Conservation (phyloP, 2,888 invertebrate genomes). For the Plebejus melissa region DNA sequence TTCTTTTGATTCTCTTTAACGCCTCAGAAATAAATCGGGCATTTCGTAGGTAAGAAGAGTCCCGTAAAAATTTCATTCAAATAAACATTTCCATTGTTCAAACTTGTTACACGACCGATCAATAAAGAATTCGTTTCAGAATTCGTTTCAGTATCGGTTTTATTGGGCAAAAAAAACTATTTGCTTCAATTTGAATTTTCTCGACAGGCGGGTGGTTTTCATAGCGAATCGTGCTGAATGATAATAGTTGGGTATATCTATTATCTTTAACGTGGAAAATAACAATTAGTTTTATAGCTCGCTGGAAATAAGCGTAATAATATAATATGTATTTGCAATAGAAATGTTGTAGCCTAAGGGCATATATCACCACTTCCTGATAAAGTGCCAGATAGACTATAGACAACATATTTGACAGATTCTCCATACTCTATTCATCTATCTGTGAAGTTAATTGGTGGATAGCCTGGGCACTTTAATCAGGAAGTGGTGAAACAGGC, state of each 20-base stretch:
- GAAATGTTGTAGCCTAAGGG: no score
- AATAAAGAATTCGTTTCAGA: background rate
- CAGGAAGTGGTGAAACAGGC: no score
- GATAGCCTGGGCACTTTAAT: no score
- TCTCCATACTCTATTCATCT: no score
- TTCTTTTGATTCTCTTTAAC: no score
- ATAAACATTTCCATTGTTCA: background rate
- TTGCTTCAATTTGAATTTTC: background rate
- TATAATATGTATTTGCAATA: background rate
- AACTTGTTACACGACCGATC: background rate
- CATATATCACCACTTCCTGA: no score
- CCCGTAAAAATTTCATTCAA: background rate
- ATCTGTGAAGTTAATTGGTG: no score
- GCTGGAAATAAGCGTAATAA: background rate
- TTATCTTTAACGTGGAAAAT: background rate
- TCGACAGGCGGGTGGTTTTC: background rate
- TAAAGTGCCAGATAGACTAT: no score
- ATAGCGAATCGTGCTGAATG: background rate
- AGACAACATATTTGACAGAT: no score
- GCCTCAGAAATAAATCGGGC: background rate
- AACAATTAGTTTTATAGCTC: no score
- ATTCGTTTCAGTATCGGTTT: background rate
- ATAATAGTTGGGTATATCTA: background rate
- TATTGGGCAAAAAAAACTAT: constrained; percentile 1
- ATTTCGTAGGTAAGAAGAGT: no score